A percentile compares a stretch with the other conserved stretches of the same genome.
Evolutionary conservation across 1,140 invertebrate genomes (phyloP).

Genomic region (Archegozetes longisetosus): DNA sequence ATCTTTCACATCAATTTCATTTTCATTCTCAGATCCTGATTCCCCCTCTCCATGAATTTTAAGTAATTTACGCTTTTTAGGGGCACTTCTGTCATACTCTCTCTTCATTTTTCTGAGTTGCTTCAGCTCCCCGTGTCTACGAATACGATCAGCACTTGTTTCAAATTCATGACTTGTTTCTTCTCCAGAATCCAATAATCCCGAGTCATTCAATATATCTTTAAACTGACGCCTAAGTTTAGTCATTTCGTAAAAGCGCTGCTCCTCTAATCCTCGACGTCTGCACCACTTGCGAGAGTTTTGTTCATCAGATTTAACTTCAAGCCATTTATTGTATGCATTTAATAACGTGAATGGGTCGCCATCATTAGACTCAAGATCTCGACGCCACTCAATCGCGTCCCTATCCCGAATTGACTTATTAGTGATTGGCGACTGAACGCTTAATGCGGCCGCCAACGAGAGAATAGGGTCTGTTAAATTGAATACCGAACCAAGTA

Average conservation of each 20-base stretch:
- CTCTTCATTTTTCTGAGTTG: constrained; percentile 60
- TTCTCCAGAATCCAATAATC: neutral
- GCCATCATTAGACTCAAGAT: constrained; percentile 78
- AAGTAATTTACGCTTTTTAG: constrained; percentile 54
- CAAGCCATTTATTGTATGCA: constrained; percentile 74
- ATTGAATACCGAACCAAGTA: constrained; percentile 21
- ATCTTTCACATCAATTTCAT: constrained; percentile 64
- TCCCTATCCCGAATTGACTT: constrained; percentile 67
- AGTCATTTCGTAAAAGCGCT: constrained; percentile 87
- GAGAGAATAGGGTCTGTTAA: constrained; percentile 63
- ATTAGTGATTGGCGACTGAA: constrained; percentile 83
- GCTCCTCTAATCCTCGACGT: constrained; percentile 76
- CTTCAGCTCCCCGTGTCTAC: constrained; percentile 70
- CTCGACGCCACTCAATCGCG: constrained; percentile 51
- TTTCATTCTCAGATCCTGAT: too few relatives aligned
- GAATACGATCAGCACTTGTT: constrained; percentile 52
- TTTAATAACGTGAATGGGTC: constrained; percentile 84
- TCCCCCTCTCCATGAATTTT: constrained; percentile 34
- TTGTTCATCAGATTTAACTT: constrained; percentile 40
- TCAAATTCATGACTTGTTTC: constrained; percentile 11
- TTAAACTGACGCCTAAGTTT: constrained; percentile 81
- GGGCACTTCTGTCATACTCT: constrained; percentile 43
- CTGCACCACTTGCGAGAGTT: constrained; percentile 64
- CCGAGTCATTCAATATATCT: constrained; percentile 42
- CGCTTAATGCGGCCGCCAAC: constrained; percentile 74